phyloP scores from a whole-genome alignment of 2,888 invertebrate species.

The Nesidiocoris tenuis region DNA sequence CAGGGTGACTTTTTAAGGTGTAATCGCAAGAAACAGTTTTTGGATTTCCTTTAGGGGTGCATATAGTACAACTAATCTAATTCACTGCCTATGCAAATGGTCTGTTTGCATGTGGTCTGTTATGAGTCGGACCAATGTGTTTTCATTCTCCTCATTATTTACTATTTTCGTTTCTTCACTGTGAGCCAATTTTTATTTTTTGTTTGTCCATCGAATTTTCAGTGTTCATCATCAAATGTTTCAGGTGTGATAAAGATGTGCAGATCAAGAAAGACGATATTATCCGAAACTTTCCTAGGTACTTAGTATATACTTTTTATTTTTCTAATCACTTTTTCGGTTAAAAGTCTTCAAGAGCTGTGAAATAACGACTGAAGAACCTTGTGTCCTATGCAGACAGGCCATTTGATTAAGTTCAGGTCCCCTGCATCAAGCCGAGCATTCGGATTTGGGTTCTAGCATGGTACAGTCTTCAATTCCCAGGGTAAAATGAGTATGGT shows the following conservation, averaged over 20 bases:
- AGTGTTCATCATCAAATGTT: constrained; percentile 26
- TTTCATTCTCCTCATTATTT: neutral
- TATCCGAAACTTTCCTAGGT: constrained; percentile 41
- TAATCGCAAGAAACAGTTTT: too few relatives aligned
- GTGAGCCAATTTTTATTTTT: neutral
- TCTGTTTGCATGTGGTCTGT: constrained; percentile 43
- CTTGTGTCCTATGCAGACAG: constrained; percentile 24
- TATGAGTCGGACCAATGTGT: neutral
- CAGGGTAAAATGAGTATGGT: too few relatives aligned
- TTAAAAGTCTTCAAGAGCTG: neutral
- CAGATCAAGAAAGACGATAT: constrained; percentile 42
- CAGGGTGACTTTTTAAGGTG: too few relatives aligned
- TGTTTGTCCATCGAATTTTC: neutral
- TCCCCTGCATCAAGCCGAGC: too few relatives aligned
- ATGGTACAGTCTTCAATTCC: too few relatives aligned
- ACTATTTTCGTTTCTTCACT: constrained; percentile 4
- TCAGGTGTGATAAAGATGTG: constrained; percentile 42
- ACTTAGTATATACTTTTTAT: constrained; percentile 17
- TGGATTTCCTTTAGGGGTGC: too few relatives aligned
- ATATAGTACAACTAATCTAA: too few relatives aligned
- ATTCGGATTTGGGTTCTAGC: too few relatives aligned
- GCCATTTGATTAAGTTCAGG: constrained; percentile 20
- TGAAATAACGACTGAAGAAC: too few relatives aligned
- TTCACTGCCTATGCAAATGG: constrained; percentile 36
- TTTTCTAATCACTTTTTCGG: neutral